Base-by-base conservation (phyloP, 2,113 vertebrate genomes). In the Chelonoidis abingdonii region DNA sequence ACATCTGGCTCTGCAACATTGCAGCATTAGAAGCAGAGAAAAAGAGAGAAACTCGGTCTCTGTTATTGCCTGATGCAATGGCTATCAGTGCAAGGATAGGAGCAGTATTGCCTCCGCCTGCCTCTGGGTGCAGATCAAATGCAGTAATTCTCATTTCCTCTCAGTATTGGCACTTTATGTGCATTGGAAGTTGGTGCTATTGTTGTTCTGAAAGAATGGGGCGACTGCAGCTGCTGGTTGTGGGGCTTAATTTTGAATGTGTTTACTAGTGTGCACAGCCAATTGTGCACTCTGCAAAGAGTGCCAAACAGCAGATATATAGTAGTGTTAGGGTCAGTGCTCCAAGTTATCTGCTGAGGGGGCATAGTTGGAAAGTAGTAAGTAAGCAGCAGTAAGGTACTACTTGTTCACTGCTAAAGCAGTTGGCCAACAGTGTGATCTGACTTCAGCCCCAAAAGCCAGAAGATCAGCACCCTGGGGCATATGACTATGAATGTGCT, bases 401-500 rank as follows among this genome's bases (percentile, higher is more conserved):
- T 25, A 35, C 44, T 93, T 88, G 1, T 22, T 80, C 85, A 59
- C 49, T 86, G 19, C 0, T 41, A 47, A 49, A 49, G 12, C 1
- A 1, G 19, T 0, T 56, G 24, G 4, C 35, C n/a, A 27, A 87
- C 8, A 22, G 4, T 44, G 41, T 76, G 25, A 2, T 1, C 89
- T n/a, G 27, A 25, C 11, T 44, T 76, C 21, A 41, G 3, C 6
- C 38, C 72, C 91, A 38, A 65, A 82, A 29, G 22, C 59, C 85
- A n/a, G 3, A 57, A 0, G 7, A 54, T 88, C 50, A 62, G 53
- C 24, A n/a, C n/a, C 44, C 21, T 29, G 81, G 6, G 24, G 16
- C 1, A 57, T 13, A 2, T 65, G 84, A 35, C 24, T 52, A 0
- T 5, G 5, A n/a, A 6, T 84, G 8, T 3, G 78, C 76, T 27